Evolutionary conservation across 2,797 vertebrate genomes (phyloP), one percentile per base, ranked within the genome.

Genomic region (Gambusia yucatana): DNA sequence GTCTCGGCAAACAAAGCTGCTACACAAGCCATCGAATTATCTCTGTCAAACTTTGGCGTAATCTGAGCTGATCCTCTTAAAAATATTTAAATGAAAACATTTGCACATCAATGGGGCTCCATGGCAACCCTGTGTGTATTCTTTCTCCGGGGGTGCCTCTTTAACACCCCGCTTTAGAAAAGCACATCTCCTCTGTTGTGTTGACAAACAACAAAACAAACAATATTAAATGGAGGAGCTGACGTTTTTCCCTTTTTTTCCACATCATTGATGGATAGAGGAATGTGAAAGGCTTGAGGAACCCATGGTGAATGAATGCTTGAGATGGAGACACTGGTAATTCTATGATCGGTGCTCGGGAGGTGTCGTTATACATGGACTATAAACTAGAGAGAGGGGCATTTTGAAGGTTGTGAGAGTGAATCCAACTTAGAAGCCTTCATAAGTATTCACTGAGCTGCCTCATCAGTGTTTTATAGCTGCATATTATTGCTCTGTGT

Each of bases 11-110:
- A 96, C 96, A 96, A 96, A 96, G 96, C 93, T 92, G 93, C 95
- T 96, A 96, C 96, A 96, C 95, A 96, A 96, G 95, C 95, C 95
- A 93, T 95, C 95, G 93, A 96, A 96, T 96, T 95, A 96, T 96
- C 94, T 95, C 95, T 96, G 96, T 96, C 95, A 96, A 96, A 96
- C 94, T 96, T 96, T 96, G 94, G 95, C 95, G 95, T 96, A 96
- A 96, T 96, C 96, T 96, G 95, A 95, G 95, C 93, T 96, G 95
- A 96, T 96, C 96, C 96, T 96, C 95, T 96, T 96, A 96, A 96
- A 96, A 96, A 96, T 96, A 96, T 96, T 96, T 95, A 96, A 96
- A 96, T 96, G 94, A 95, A 94, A 82, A 79, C 92, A 96, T 96
- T 96, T 94, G 95, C 96, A 96, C 95, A 96, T 95, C 94, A 96